Evolutionary conservation across 2,888 invertebrate species (phyloP).

Genomic region (Caenorhabditis afra): DNA sequence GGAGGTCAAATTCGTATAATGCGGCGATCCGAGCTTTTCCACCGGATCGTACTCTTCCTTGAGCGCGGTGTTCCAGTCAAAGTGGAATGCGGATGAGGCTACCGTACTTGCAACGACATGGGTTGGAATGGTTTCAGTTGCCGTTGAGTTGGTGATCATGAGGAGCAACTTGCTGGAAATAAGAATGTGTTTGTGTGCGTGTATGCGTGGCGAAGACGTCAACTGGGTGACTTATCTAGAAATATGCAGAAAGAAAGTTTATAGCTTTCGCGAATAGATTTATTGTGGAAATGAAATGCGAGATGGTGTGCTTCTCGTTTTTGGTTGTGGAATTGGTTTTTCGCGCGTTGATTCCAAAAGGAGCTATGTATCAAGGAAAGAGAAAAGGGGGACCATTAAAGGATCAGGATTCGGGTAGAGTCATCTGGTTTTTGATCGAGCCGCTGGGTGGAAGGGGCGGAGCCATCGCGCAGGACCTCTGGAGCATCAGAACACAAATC

Average conservation of each 20-base stretch:
- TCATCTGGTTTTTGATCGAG: constrained; percentile 4
- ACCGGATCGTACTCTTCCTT: constrained; percentile 26
- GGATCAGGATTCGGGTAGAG: too few relatives aligned
- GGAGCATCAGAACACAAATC: not conserved
- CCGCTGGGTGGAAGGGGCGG: not conserved
- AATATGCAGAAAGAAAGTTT: too few relatives aligned
- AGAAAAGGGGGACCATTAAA: not conserved
- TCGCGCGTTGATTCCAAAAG: too few relatives aligned
- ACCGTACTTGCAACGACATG: not conserved
- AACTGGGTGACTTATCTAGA: too few relatives aligned
- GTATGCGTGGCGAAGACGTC: too few relatives aligned
- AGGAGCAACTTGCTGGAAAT: constrained; percentile 24
- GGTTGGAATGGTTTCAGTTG: constrained; percentile 20
- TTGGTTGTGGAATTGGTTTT: too few relatives aligned
- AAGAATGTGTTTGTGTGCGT: too few relatives aligned
- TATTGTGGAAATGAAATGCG: too few relatives aligned
- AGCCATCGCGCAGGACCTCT: not conserved
- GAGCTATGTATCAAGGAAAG: too few relatives aligned
- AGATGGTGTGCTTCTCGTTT: too few relatives aligned
- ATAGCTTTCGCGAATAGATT: too few relatives aligned
- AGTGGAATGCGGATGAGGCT: constrained; percentile 15
- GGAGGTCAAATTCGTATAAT: constrained; percentile 30
- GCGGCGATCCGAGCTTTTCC: constrained; percentile 24
- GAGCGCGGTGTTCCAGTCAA: constrained; percentile 18
- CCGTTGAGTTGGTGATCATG: constrained; percentile 35